phyloP scores from a whole-genome alignment of 2,888 invertebrate genomes.

The Troglohyphantes excavatus region DNA sequence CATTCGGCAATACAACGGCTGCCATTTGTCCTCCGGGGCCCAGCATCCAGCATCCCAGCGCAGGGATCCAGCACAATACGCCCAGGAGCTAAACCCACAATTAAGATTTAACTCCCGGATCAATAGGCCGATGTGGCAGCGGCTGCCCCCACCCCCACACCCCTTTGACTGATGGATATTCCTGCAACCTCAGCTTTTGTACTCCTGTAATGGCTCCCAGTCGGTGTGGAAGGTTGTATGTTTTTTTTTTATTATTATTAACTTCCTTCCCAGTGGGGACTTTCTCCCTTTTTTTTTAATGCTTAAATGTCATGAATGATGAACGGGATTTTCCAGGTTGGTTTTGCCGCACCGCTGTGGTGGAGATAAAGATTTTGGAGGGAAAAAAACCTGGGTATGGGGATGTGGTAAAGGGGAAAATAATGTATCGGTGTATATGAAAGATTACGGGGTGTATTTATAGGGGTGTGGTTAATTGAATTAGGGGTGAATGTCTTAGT shows the following conservation, averaged over 20 bases:
- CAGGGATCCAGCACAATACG: not conserved
- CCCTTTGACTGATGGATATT: slow-evolving; percentile 59
- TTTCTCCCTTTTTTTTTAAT: slow-evolving; percentile 51
- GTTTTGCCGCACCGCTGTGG: not conserved
- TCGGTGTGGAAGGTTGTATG: not conserved
- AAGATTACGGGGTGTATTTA: too few species aligned
- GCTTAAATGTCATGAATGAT: slow-evolving; percentile 66
- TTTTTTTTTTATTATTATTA: slow-evolving; percentile 24
- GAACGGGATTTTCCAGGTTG: slow-evolving; percentile 28
- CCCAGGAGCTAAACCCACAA: slow-evolving; percentile 45
- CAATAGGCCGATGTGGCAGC: slow-evolving; percentile 53
- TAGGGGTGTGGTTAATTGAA: too few species aligned
- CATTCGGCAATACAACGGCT: slow-evolving; percentile 25
- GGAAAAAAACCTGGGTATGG: too few species aligned
- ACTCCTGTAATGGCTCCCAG: slow-evolving; percentile 49
- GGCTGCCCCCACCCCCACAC: not conserved
- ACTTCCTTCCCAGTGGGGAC: too few species aligned
- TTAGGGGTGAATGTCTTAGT: too few species aligned
- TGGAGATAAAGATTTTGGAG: not conserved
- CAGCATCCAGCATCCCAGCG: too few species aligned
- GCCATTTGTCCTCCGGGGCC: slow-evolving; percentile 9
- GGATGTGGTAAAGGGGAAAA: too few species aligned
- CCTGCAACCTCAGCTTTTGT: slow-evolving; percentile 68
- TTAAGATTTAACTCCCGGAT: slow-evolving; percentile 64
- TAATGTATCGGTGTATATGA: too few species aligned